Conservation (phyloP, 2,797 vertebrate species). For the Clarias fuscus region DNA sequence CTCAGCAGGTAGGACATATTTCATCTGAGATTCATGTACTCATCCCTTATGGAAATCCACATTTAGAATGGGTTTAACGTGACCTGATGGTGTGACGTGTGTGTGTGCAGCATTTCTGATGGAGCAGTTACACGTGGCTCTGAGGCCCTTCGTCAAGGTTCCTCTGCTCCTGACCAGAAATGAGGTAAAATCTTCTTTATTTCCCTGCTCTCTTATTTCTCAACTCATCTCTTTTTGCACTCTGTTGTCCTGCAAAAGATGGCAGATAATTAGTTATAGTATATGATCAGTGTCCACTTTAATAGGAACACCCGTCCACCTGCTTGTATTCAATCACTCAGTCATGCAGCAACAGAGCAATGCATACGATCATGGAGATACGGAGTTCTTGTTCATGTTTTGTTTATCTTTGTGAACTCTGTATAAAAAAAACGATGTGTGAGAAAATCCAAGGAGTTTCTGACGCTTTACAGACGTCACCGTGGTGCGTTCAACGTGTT, state of each 20-base stretch:
- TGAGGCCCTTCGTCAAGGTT: slow-evolving; percentile 80
- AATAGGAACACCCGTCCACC: too few species aligned
- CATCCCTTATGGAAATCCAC: background rate
- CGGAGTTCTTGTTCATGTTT: too few species aligned
- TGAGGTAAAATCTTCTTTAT: slow-evolving; percentile 70
- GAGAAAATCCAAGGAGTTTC: too few species aligned
- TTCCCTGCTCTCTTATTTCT: background rate
- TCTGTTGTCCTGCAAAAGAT: background rate
- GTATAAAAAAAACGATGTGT: too few species aligned
- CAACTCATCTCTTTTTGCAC: background rate
- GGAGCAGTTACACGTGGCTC: slow-evolving; percentile 81
- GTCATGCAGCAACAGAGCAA: too few species aligned
- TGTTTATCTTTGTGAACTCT: too few species aligned
- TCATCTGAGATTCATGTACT: background rate
- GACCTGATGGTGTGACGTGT: background rate
- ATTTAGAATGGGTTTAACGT: background rate
- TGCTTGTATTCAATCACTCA: too few species aligned
- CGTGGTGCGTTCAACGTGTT: background rate
- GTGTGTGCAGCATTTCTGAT: slow-evolving; percentile 76
- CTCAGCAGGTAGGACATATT: slow-evolving; percentile 78
- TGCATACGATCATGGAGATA: too few species aligned
- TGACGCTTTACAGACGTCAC: background rate
- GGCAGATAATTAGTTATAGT: background rate
- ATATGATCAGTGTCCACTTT: too few species aligned
- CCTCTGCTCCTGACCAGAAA: slow-evolving; percentile 87